Percentiles rank a stretch among this genome's conserved stretches.
These are phyloP conservation scores for Phrynosoma platyrhinos DNA, from an alignment of 2,113 vertebrate genomes.

Conservation along the genomic window DNA sequence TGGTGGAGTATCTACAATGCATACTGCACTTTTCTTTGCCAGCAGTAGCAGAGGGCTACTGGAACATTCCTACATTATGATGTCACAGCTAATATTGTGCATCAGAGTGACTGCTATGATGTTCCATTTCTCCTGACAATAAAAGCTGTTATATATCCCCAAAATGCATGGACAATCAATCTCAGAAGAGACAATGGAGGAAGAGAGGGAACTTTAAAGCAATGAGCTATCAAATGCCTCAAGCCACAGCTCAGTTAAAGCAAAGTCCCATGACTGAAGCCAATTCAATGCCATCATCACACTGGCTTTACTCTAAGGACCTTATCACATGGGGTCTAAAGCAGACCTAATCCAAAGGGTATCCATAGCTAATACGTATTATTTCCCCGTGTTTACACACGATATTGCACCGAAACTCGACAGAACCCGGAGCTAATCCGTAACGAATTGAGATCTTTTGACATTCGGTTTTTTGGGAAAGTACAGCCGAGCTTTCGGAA, in stretches of 20 bases:
- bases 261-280: background rate
- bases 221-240: constrained; percentile 36
- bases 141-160: constrained; percentile 54
- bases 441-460: too few species aligned
- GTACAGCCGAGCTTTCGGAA: too few species aligned
- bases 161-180: constrained; percentile 51
- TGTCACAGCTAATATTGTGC: background rate
- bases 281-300: background rate
- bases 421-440: too few species aligned
- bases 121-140: constrained; percentile 52
- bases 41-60: too few species aligned
- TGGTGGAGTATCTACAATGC: background rate
- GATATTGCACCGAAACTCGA: too few species aligned
- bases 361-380: too few species aligned
- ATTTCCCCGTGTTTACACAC: too few species aligned
- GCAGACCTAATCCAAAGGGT: too few species aligned
- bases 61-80: too few species aligned
- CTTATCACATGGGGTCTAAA: too few species aligned
- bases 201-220: constrained; percentile 60
- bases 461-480: too few species aligned
- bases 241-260: constrained; percentile 7
- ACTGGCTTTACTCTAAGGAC: background rate
- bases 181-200: constrained; percentile 57
- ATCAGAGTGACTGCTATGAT: constrained; percentile 37
- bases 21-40: background rate